A percentile compares a stretch with the other conserved stretches of the same genome.
Conservation (phyloP, 2,888 invertebrate genomes). For the Hyalella azteca region DNA sequence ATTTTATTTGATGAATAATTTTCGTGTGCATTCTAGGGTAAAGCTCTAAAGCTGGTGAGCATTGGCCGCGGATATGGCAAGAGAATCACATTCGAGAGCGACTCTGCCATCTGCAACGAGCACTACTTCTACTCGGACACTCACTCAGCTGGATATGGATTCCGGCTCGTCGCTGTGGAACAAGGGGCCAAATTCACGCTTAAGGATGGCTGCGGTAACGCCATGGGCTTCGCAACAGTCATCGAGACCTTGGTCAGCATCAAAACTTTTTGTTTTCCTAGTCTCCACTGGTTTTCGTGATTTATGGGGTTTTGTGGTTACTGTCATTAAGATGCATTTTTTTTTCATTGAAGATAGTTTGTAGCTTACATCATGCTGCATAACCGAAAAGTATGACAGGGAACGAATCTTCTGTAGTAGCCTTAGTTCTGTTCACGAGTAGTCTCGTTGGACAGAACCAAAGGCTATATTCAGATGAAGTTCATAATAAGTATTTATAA, state of each 20-base stretch:
- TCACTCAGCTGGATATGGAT: constrained; percentile 74
- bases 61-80: constrained; percentile 78
- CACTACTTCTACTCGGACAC: constrained; percentile 83
- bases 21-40: constrained; percentile 67
- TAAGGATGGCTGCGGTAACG: constrained; percentile 72
- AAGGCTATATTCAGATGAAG: no score
- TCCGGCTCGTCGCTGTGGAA: constrained; percentile 73
- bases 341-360: no score
- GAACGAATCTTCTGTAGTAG: no score
- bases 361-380: not conserved
- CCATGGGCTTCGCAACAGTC: constrained; percentile 73
- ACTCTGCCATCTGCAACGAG: constrained; percentile 69
- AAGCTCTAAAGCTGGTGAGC: constrained; percentile 71
- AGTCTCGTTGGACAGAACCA: no score
- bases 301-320: no score
- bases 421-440: no score
- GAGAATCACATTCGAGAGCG: constrained; percentile 75
- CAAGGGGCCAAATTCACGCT: constrained; percentile 76
- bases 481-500: no score
- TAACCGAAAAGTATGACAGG: no score
- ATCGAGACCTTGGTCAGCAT: constrained; percentile 71
- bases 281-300: no score
- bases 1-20: constrained; percentile 60
- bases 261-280: no score
- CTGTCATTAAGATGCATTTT: no score